A percentile compares a stretch with the other conserved stretches of the same genome.
Evolutionary conservation across 2,113 vertebrate genomes (phyloP).

Genomic region (Gallinago undulata): DNA sequence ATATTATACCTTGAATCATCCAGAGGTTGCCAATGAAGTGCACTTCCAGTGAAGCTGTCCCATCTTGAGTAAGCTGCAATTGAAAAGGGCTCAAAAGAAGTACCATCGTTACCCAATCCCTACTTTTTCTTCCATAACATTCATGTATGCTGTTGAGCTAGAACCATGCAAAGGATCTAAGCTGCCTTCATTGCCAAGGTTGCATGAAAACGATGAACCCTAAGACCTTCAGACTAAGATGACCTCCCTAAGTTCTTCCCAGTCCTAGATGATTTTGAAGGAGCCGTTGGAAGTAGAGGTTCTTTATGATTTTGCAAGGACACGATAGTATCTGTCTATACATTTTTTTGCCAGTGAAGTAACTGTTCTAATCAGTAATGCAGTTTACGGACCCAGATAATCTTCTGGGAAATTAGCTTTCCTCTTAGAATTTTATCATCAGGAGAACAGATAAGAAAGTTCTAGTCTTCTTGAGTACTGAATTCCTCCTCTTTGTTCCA

Average conservation of each 20-base stretch:
- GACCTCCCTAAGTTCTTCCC: not conserved
- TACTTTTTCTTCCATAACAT: not conserved
- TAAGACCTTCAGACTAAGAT: not conserved
- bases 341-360: not conserved
- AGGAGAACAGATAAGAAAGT: not conserved
- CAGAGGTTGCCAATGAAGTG: not conserved
- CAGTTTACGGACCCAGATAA: not conserved
- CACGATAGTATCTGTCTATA: not conserved
- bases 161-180: not conserved
- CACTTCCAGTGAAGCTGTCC: not conserved
- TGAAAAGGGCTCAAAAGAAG: not conserved
- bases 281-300: not conserved
- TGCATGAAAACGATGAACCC: not conserved
- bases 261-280: not conserved
- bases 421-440: not conserved
- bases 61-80: not conserved
- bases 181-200: not conserved
- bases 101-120: not conserved
- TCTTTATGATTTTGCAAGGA: not conserved
- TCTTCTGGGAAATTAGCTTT: not conserved
- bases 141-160: rapidly evolving
- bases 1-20: not conserved
- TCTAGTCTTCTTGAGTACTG: not conserved
- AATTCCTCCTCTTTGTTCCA: not conserved
- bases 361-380: not conserved